Base-by-base conservation (phyloP, 2,888 invertebrate species). In the Trileptium ribeirensis region DNA sequence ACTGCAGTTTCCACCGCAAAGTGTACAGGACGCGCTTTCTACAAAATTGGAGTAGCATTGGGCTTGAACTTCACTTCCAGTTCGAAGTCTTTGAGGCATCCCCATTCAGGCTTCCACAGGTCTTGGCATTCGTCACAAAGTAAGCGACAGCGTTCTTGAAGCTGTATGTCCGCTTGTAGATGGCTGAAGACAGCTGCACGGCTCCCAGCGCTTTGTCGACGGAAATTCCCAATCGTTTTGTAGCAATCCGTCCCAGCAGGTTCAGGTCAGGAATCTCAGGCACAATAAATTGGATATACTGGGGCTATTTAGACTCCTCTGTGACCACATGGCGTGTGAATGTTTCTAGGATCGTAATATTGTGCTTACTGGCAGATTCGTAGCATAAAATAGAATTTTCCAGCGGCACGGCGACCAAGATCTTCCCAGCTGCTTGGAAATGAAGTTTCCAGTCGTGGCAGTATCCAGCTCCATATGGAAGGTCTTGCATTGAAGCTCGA, bases 391-490 rank as follows among this genome's bases (percentile, higher is more conserved):
- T n/a, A n/a, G n/a, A n/a, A n/a, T n/a, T n/a, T n/a, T n/a, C n/a
- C n/a, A n/a, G n/a, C n/a, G n/a, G n/a, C n/a, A n/a, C 8, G 70
- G 70, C 70, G n/a, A 8, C 70, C 36, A n/a, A 74, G 79, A 19
- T 79, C 77, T 34, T 79, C 33, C 79, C 77, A 77, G 38, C 15
- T 77, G 34, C 37, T 37, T 37, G 15, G 79, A 79, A 29, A 40
- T 67, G 38, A 70, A 82, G 75, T 70, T 81, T 2, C 82, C 38
- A 31, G 75, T 74, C 29, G 77, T 64, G 37, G 64, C 82, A 78
- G 82, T 81, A 2, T 82, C 81, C 1, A 82, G n/a, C 70, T 82
- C 82, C 33, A 82, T 33, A 82, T 15, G 2, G 82, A 38, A 24
- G 24, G 3, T 15, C 8, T 67, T 36, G 24, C 64, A 3, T 24